phyloP scores from a whole-genome alignment of 1,140 invertebrate genomes.

The Zaprionus africanus region DNA sequence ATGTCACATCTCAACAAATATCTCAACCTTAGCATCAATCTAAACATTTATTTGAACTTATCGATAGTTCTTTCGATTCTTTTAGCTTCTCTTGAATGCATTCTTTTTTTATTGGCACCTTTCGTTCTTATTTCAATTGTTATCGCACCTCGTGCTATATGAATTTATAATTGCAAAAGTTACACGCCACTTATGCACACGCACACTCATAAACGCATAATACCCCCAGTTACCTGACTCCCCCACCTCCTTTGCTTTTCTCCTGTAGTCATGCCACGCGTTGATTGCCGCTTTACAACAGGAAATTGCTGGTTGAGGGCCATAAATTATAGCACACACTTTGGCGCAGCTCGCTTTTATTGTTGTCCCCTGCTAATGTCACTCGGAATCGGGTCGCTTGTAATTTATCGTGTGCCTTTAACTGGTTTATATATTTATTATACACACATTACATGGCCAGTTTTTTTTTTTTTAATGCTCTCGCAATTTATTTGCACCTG shows the following conservation, averaged over 20 bases:
- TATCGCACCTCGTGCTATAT: not conserved
- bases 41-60: not conserved
- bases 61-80: not conserved
- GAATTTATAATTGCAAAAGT: constrained; percentile 3
- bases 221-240: not conserved
- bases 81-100: not conserved
- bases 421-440: constrained; percentile 46
- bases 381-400: constrained; percentile 37
- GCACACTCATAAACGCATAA: not conserved
- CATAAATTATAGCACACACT: constrained; percentile 56
- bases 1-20: no score
- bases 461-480: constrained; percentile 26
- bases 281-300: constrained; percentile 21
- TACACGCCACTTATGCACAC: not conserved
- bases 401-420: constrained; percentile 49
- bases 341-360: constrained; percentile 32
- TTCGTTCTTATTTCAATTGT: not conserved
- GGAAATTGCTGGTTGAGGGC: constrained; percentile 50
- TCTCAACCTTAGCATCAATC: no score
- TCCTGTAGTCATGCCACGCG: not conserved
- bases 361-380: constrained; percentile 37
- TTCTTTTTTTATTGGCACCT: not conserved
- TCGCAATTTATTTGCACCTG: constrained; percentile 49
- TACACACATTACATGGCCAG: constrained; percentile 3
- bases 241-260: not conserved